A percentile compares a stretch with the other conserved stretches of the same genome.
phyloP scores from a whole-genome alignment of 1,140 invertebrate species.

The Portunus trituberculatus region DNA sequence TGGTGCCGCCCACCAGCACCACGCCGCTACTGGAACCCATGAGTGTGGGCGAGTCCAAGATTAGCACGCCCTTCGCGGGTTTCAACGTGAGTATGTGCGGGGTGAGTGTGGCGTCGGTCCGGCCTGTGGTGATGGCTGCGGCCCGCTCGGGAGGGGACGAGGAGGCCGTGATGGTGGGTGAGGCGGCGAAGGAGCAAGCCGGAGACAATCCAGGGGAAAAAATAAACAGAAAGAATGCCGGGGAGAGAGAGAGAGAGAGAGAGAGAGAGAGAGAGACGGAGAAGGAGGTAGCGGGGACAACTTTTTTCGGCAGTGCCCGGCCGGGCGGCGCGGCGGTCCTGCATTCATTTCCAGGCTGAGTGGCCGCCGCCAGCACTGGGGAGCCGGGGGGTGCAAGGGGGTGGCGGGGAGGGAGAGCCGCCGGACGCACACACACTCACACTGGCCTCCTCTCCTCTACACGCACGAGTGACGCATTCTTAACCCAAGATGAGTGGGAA shows the following conservation, averaged over 20 bases:
- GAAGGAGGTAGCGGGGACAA: neutral
- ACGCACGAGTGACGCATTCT: conserved; percentile 11
- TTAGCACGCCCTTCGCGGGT: conserved; percentile 55
- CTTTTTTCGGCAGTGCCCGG: neutral
- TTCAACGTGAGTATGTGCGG: conserved; percentile 59
- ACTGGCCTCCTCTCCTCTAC: neutral
- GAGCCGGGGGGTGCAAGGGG: neutral
- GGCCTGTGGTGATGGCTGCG: neutral
- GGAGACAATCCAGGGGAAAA: neutral
- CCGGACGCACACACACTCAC: neutral
- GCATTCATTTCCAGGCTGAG: neutral
- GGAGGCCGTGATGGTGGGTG: neutral
- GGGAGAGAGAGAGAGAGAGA: conserved; percentile 42
- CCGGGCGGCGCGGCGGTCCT: neutral
- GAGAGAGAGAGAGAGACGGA: conserved; percentile 43
- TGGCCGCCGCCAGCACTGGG: neutral
- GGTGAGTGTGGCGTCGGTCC: neutral
- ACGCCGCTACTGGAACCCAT: conserved; percentile 68
- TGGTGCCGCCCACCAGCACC: conserved; percentile 69
- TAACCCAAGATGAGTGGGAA: neutral
- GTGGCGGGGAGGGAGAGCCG: neutral
- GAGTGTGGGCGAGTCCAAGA: conserved; percentile 59
- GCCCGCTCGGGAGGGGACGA: neutral
- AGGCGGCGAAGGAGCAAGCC: neutral
- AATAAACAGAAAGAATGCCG: neutral